These are phyloP conservation scores for Spheniscus mendiculus DNA, from an alignment of 2,113 vertebrate genomes.

Conservation along the genomic window DNA sequence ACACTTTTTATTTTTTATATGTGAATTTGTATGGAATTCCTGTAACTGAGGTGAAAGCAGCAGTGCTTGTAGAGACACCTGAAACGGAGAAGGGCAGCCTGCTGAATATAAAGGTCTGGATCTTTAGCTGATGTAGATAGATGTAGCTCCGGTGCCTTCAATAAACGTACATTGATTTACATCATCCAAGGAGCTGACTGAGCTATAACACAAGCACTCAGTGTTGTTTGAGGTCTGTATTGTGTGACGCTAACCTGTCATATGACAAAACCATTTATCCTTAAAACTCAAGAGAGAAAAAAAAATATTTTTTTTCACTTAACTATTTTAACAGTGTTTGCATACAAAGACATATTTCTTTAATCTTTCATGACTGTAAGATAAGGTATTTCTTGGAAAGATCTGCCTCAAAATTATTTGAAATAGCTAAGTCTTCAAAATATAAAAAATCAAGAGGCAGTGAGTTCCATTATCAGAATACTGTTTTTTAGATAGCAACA, in stretches of 20 bases:
- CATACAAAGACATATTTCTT: neutral
- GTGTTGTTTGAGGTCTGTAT: neutral
- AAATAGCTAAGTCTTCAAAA: neutral
- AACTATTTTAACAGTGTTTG: neutral
- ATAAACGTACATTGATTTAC: neutral
- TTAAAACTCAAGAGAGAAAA: neutral
- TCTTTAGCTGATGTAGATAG: neutral
- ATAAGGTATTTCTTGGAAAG: neutral
- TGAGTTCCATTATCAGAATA: neutral
- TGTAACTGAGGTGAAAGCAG: neutral
- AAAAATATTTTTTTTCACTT: neutral
- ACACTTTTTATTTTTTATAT: neutral
- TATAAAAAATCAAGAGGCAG: neutral
- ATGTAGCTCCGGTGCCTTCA: neutral
- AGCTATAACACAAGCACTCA: neutral
- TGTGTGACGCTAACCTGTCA: neutral
- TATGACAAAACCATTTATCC: neutral
- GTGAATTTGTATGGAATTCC: neutral
- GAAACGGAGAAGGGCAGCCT: neutral
- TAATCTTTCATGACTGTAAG: neutral
- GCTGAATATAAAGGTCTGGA: neutral
- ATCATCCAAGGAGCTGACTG: neutral
- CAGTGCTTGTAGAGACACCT: neutral
- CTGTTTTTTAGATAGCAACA: neutral
- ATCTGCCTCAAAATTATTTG: neutral